Conservation (phyloP, 2,888 invertebrate genomes). For the Caenorhabditis sp. region DNA sequence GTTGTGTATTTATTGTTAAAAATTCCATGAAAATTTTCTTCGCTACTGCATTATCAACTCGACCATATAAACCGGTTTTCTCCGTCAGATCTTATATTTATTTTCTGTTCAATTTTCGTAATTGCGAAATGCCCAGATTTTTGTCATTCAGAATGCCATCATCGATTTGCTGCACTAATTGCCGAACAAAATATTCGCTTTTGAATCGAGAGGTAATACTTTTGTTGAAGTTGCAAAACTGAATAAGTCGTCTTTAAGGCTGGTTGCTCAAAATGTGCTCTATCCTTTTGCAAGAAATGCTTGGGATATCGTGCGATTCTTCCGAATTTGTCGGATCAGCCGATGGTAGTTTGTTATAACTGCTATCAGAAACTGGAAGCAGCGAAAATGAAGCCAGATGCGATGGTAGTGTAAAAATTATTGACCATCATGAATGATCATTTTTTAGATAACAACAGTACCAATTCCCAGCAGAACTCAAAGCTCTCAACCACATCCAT, state of each 20-base stretch:
- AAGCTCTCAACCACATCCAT: not conserved
- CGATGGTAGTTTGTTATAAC: conserved; percentile 77
- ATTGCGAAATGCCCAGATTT: conserved; percentile 41
- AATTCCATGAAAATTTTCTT: conserved; percentile 5
- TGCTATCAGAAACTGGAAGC: conserved; percentile 74
- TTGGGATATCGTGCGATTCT: conserved; percentile 73
- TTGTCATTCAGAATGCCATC: conserved; percentile 67
- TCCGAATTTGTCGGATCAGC: conserved; percentile 71
- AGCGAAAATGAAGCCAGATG: conserved; percentile 57
- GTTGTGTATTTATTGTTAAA: conserved; percentile 58
- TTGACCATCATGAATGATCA: not conserved
- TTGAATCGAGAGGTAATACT: conserved; percentile 72
- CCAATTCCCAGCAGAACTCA: conserved; percentile 34
- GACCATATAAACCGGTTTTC: conserved; percentile 45
- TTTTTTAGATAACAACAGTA: conserved; percentile 48
- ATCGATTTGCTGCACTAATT: conserved; percentile 72
- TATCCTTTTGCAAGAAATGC: conserved; percentile 81
- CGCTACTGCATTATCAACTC: not conserved
- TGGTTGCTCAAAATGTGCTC: conserved; percentile 79
- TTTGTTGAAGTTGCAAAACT: not conserved
- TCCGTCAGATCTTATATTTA: conserved; percentile 30
- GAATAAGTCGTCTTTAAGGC: conserved; percentile 57
- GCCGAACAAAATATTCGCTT: conserved; percentile 72
- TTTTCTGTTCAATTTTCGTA: conserved; percentile 7
- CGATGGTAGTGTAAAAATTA: conserved; percentile 10